Evolutionary conservation across 2,888 invertebrate species (phyloP).

Genomic region (Rugalucina vietnamica): DNA sequence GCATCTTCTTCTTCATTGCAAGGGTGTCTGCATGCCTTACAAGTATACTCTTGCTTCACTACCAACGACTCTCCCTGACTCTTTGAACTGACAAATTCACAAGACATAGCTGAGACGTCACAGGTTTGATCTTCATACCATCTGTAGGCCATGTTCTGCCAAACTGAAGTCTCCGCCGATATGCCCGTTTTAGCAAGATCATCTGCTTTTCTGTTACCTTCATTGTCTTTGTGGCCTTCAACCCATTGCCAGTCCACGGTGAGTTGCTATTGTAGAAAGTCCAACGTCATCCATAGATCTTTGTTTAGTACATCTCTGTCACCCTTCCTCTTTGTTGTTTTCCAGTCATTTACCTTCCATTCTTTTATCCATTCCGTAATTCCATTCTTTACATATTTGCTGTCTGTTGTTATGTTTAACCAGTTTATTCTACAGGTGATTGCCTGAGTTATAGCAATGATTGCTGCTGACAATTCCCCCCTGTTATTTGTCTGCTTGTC

Average conservation of each 20-base stretch:
- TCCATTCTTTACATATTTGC: background rate
- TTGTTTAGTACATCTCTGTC: background rate
- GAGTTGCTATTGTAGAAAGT: background rate
- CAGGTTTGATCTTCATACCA: background rate
- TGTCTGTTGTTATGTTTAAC: background rate
- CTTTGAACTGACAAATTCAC: background rate
- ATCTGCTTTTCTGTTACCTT: background rate
- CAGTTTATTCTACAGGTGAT: background rate
- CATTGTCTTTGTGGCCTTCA: background rate
- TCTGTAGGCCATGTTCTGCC: background rate
- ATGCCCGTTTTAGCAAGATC: background rate
- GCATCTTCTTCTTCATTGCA: background rate
- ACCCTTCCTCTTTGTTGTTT: background rate
- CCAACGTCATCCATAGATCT: background rate
- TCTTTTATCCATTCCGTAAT: background rate
- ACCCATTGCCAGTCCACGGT: background rate
- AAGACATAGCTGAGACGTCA: background rate
- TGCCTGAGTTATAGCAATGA: background rate
- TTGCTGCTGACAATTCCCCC: background rate
- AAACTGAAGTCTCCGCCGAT: background rate
- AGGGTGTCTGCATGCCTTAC: background rate
- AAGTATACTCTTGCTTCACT: background rate
- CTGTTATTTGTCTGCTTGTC: background rate
- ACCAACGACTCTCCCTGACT: background rate
- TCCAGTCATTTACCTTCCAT: background rate